Evolutionary conservation across 2,888 invertebrate species (phyloP).

Genomic region (Stenodera caucasica): DNA sequence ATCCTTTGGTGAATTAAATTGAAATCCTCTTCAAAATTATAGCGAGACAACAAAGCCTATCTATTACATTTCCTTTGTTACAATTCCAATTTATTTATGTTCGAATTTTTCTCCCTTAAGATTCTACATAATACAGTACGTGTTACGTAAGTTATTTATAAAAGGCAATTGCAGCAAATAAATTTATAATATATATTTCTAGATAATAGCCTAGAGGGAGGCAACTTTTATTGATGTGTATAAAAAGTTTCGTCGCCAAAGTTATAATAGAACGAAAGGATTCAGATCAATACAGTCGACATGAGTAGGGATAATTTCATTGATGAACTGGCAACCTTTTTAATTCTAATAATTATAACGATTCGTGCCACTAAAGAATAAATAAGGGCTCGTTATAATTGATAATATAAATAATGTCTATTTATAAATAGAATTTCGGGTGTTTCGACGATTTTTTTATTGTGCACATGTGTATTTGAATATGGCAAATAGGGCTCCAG

Average conservation of each 20-base stretch:
- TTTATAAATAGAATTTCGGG: too few relatives aligned
- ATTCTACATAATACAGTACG: slow-evolving; percentile 17
- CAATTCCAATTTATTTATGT: slow-evolving; percentile 25
- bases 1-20: slow-evolving; percentile 27
- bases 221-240: too few relatives aligned
- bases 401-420: too few relatives aligned
- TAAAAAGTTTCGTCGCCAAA: neutral
- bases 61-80: slow-evolving; percentile 29
- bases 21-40: slow-evolving; percentile 21
- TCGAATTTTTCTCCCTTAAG: slow-evolving; percentile 13
- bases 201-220: too few relatives aligned
- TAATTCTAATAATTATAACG: neutral
- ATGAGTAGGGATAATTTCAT: neutral
- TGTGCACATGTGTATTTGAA: too few relatives aligned
- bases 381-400: too few relatives aligned
- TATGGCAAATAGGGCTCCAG: neutral
- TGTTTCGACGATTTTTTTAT: too few relatives aligned
- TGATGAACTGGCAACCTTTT: neutral
- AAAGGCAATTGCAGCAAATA: neutral
- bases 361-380: too few relatives aligned
- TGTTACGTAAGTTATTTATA: too few relatives aligned
- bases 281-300: neutral
- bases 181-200: slow-evolving; percentile 3
- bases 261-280: neutral
- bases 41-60: slow-evolving; percentile 20